phyloP scores from a whole-genome alignment of 2,888 invertebrate species.

The Apocheima hispidaria region DNA sequence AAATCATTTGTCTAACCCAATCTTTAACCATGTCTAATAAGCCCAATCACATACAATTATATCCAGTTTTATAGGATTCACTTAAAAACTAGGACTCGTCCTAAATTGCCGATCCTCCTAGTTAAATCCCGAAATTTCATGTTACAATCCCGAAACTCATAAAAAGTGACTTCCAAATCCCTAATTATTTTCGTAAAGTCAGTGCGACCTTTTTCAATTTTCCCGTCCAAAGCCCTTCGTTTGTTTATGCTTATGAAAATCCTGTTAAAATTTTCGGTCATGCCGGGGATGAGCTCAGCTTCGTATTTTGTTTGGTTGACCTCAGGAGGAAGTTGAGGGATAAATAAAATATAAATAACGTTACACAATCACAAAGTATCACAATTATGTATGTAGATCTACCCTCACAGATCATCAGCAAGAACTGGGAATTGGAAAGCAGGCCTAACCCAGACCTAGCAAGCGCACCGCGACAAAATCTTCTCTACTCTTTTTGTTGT shows the following conservation, averaged over 20 bases:
- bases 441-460: too few species aligned
- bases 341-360: conserved; percentile 1
- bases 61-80: neutral
- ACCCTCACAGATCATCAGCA: neutral
- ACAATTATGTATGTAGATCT: neutral
- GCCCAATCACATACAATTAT: too few species aligned
- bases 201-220: conserved; percentile 57
- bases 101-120: conserved; percentile 13
- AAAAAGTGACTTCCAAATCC: conserved; percentile 42
- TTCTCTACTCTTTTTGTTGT: too few species aligned
- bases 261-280: conserved; percentile 45
- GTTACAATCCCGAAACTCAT: conserved; percentile 32
- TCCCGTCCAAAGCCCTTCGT: conserved; percentile 47
- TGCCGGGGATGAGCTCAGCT: conserved; percentile 25
- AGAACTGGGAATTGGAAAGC: too few species aligned
- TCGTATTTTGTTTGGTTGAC: conserved; percentile 18
- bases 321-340: conserved; percentile 6
- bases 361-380: neutral
- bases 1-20: too few species aligned
- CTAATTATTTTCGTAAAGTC: conserved; percentile 49
- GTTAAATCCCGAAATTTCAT: conserved; percentile 29
- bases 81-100: neutral
- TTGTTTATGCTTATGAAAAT: conserved; percentile 54
- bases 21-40: too few species aligned
- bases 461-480: too few species aligned